Evolutionary conservation across 2,888 invertebrate genomes (phyloP), one percentile per base, ranked within the genome.

Genomic region (Zaprionus obscuricornis): DNA sequence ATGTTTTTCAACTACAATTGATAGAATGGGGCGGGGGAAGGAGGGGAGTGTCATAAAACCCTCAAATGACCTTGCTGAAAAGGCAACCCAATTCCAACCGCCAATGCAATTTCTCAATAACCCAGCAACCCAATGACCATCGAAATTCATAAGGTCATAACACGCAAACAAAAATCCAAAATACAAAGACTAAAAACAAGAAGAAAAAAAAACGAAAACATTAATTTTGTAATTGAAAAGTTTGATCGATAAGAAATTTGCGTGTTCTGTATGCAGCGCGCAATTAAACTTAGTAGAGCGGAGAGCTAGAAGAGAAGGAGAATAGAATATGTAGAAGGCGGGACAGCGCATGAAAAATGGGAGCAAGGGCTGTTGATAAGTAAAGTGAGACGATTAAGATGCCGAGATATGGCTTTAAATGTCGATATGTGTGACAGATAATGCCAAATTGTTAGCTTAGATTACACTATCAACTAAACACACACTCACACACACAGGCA

Each of bases 211-310:
- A 16, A 29, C 43, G 36, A 10, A 29, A 45, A 27, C 27, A 27
- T 63, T 34, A 36, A 39, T 33, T 27, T 43, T 24, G 22, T 56
- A 63, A 66, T 55, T 82, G 56, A 63, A 78, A 85, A 74, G 85
- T 85, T 78, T 78, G 85, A 78, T 78, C 77, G 77, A 78, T 82
- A 85, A 85, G 79, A 51, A 85, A 64, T 74, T 85, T 85, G 77
- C 77, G 78, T 77, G 78, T 34, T 64, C 17, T 42, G 34, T 36
- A 36, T 40, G 22, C 27, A 40, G 39, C 43, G 16, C 49, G 24
- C 22, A 11, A 16, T 22, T 3, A 16, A n/a, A n/a, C n/a, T n/a
- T n/a, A n/a, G n/a, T n/a, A n/a, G n/a, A n/a, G n/a, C n/a, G n/a
- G n/a, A n/a, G n/a, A n/a, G n/a, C n/a, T n/a, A n/a, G n/a, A 36